These are phyloP conservation scores for Coilia nasus DNA, from an alignment of 2,797 vertebrate species.

Conservation along the genomic window DNA sequence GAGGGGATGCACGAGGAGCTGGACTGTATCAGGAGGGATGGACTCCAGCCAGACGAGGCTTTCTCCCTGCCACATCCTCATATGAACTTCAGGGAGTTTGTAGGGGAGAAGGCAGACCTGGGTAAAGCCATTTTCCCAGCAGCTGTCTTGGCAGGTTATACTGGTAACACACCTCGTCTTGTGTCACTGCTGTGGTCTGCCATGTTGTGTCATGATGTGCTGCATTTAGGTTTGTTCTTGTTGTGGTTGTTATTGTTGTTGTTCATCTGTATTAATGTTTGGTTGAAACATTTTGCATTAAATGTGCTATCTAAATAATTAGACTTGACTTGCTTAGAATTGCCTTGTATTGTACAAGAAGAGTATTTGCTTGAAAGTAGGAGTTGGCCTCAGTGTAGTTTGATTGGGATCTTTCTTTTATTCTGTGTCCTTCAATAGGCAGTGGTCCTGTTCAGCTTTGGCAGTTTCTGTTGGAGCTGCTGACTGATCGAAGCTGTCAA, in stretches of 20 bases:
- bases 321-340: too few species aligned
- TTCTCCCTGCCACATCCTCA: slow-evolving; percentile 50
- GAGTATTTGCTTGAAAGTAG: too few species aligned
- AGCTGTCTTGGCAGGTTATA: slow-evolving; percentile 68
- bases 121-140: slow-evolving; percentile 65
- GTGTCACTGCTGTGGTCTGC: background rate
- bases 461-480: slow-evolving; percentile 76
- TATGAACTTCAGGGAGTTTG: slow-evolving; percentile 66
- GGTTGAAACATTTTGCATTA: too few species aligned
- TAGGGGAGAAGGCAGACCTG: slow-evolving; percentile 52
- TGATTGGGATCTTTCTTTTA: background rate
- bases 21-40: slow-evolving; percentile 36
- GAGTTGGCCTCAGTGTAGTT: too few species aligned
- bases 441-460: slow-evolving; percentile 75
- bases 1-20: slow-evolving; percentile 30
- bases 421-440: slow-evolving; percentile 54
- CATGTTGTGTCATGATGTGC: background rate
- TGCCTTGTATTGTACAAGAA: too few species aligned
- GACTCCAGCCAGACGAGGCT: slow-evolving; percentile 38
- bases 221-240: too few species aligned
- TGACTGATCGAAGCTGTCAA: slow-evolving; percentile 72
- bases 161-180: slow-evolving; percentile 57
- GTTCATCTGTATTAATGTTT: too few species aligned
- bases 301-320: too few species aligned
- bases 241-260: too few species aligned